phyloP scores from a whole-genome alignment of 2,113 vertebrate genomes.

The Onychostruthus taczanowskii region DNA sequence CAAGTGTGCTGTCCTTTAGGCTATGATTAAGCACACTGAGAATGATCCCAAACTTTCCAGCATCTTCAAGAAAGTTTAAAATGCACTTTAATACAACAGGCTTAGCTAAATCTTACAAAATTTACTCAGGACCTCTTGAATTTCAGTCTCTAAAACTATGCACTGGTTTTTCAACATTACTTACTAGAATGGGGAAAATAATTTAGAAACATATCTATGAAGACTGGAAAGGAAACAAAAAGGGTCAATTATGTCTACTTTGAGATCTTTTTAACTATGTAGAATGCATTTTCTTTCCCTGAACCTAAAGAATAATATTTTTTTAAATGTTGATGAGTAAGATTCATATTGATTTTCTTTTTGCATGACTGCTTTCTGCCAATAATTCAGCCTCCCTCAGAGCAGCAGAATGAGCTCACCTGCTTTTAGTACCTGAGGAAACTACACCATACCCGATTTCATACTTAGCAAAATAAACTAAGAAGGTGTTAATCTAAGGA shows the following conservation, averaged over 20 bases:
- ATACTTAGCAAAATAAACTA: neutral
- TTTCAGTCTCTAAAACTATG: neutral
- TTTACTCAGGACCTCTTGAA: neutral
- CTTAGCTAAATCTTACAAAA: neutral
- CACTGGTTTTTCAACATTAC: neutral
- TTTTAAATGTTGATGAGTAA: neutral
- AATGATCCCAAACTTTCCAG: neutral
- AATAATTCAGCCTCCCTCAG: neutral
- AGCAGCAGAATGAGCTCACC: neutral
- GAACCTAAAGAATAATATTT: neutral
- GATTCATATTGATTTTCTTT: neutral
- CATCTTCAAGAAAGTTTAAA: neutral
- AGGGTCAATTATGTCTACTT: neutral
- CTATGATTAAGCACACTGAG: neutral
- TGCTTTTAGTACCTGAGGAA: neutral
- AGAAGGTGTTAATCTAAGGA: neutral
- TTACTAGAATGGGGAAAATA: neutral
- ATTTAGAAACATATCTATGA: neutral
- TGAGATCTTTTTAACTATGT: neutral
- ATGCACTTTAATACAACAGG: neutral
- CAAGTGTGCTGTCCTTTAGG: neutral
- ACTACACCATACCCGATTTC: neutral
- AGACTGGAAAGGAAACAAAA: neutral
- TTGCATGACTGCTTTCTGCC: neutral
- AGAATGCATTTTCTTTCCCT: neutral